Evolutionary conservation across 2,113 vertebrate genomes (phyloP).

Genomic region (Bubo bubo): DNA sequence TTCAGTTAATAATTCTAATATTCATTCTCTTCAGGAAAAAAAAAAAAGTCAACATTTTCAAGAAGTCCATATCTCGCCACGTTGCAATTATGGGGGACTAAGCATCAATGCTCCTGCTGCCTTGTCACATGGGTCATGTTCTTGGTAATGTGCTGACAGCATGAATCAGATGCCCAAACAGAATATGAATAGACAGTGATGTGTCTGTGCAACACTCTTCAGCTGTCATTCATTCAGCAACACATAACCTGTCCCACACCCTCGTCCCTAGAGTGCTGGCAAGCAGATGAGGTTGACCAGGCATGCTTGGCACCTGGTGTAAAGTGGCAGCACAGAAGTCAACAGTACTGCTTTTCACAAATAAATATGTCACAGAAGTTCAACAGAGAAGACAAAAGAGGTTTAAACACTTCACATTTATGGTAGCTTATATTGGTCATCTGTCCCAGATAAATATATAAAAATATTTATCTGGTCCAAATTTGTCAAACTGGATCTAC

Average conservation of each 20-base stretch:
- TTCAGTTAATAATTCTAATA: slow-evolving; percentile 3
- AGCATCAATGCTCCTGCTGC: not conserved
- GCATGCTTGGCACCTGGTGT: not conserved
- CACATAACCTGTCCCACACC: not conserved
- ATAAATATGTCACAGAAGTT: not conserved
- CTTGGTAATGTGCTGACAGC: not conserved
- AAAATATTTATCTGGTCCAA: not conserved
- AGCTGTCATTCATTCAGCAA: slow-evolving; percentile 4
- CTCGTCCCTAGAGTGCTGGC: not conserved
- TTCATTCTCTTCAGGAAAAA: not conserved
- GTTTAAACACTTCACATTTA: not conserved
- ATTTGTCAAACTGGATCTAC: not conserved
- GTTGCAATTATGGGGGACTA: not conserved
- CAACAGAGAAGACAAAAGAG: not conserved
- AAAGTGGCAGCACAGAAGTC: not conserved
- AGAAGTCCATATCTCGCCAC: not conserved
- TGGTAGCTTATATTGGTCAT: not conserved
- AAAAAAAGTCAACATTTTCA: not conserved
- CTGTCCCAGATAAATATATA: not conserved
- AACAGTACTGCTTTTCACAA: not conserved
- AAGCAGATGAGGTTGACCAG: slow-evolving; percentile 5
- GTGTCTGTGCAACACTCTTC: not conserved
- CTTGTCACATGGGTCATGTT: not conserved
- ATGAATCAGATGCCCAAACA: not conserved
- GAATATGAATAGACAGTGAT: not conserved